These are phyloP conservation scores for Calidris pugnax DNA, from an alignment of 2,113 vertebrate species.

Conservation along the genomic window DNA sequence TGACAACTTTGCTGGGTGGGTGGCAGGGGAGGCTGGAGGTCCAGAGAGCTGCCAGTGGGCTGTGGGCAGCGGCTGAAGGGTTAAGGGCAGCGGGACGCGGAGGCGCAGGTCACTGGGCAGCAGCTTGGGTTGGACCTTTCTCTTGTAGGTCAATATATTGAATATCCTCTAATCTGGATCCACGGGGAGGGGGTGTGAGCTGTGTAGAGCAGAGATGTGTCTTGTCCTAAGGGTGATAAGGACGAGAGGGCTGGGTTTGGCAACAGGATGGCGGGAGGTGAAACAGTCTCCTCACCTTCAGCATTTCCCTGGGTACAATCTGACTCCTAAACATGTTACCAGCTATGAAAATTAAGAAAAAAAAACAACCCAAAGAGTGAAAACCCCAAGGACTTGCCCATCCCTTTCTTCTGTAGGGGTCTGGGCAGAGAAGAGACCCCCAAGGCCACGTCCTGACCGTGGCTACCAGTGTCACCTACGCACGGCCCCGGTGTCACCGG, in stretches of 20 bases:
- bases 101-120: not conserved
- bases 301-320: fast-evolving
- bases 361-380: not conserved
- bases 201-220: not conserved
- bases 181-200: fast-evolving
- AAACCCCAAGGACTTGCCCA: not conserved
- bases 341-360: not conserved
- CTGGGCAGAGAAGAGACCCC: not conserved
- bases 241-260: not conserved
- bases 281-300: not conserved
- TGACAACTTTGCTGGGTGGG: not conserved
- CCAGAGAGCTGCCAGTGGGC: not conserved
- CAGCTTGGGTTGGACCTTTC: not conserved
- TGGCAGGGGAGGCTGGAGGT: not conserved
- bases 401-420: not conserved
- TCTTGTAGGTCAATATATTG: not conserved
- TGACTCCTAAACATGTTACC: fast-evolving
- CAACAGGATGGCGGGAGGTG: not conserved
- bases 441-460: fast-evolving
- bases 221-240: not conserved
- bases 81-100: not conserved
- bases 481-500: not conserved
- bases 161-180: not conserved
- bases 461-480: not conserved
- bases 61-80: not conserved